Evolutionary conservation across 2,888 invertebrate species (phyloP).

Genomic region (Vannuccia rotundouncinata): DNA sequence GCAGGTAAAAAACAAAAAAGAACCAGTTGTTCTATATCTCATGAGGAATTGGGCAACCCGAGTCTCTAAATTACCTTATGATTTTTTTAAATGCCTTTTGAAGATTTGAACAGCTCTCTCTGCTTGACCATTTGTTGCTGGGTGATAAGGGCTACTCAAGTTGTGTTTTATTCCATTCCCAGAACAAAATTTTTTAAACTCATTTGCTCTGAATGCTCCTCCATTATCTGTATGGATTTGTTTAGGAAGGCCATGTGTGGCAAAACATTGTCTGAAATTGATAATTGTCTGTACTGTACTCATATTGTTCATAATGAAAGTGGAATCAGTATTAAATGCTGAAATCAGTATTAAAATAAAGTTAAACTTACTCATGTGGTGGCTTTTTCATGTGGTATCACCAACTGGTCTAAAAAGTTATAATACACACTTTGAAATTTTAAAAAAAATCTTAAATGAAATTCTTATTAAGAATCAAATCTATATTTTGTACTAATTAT

Average conservation of each 20-base stretch:
- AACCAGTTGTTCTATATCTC: not conserved
- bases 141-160: conserved; percentile 7
- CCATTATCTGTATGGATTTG: conserved; percentile 28
- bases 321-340: too few relatives aligned
- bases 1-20: too few relatives aligned
- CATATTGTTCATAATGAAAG: not conserved
- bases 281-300: not conserved
- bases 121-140: conserved; percentile 32
- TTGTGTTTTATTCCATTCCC: conserved; percentile 14
- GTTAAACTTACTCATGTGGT: too few relatives aligned
- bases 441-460: too few relatives aligned
- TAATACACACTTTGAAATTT: too few relatives aligned
- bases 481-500: too few relatives aligned
- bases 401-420: too few relatives aligned
- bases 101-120: conserved; percentile 29
- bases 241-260: conserved; percentile 28
- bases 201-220: not conserved
- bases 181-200: not conserved
- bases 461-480: too few relatives aligned
- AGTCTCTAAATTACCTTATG: conserved; percentile 1
- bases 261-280: not conserved
- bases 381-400: too few relatives aligned
- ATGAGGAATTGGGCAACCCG: not conserved
- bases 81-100: conserved; percentile 7
- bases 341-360: too few relatives aligned